Evolutionary conservation across 2,113 vertebrate species (phyloP).

Genomic region (Elephantulus edwardii): DNA sequence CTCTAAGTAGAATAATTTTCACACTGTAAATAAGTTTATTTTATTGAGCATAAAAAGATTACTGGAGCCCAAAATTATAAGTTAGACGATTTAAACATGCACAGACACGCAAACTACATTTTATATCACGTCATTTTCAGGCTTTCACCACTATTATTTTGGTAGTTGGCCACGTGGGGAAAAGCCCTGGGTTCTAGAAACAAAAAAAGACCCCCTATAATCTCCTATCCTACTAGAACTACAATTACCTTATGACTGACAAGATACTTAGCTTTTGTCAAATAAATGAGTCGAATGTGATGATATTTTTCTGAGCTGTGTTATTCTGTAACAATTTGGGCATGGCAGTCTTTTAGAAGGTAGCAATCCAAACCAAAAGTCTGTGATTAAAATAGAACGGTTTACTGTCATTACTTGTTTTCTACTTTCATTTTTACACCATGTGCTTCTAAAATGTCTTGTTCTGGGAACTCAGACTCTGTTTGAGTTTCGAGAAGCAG

Average conservation of each 20-base stretch:
- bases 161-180: neutral
- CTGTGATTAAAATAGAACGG: neutral
- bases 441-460: neutral
- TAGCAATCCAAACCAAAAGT: neutral
- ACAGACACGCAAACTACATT: rapidly evolving
- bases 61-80: neutral
- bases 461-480: neutral
- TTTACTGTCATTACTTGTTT: neutral
- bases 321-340: neutral
- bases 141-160: neutral
- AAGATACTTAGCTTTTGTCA: neutral
- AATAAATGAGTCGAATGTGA: neutral
- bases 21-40: neutral
- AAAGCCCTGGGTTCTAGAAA: neutral
- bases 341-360: neutral
- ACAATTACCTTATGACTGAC: neutral
- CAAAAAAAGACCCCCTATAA: neutral
- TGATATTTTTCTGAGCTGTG: neutral
- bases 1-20: neutral
- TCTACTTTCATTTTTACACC: neutral
- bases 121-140: neutral
- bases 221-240: neutral
- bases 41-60: neutral
- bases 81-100: neutral
- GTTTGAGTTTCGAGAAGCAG: neutral